Percentiles rank a stretch among this genome's conserved stretches.
Evolutionary conservation across 2,797 vertebrate species (phyloP).

Genomic region (Acomys russatus): DNA sequence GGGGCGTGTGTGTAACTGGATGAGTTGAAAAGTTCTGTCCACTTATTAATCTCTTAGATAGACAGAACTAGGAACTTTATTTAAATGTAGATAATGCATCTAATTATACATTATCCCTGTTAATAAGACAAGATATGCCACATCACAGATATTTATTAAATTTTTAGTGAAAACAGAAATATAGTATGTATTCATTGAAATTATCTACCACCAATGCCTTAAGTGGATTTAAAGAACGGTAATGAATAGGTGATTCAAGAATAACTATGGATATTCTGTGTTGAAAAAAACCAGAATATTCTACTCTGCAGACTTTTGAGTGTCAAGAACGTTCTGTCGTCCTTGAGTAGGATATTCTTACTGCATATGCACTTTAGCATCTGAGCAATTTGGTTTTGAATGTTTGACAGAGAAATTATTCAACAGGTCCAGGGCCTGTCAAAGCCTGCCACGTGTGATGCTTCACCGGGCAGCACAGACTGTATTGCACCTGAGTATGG

Average conservation of each 20-base stretch:
- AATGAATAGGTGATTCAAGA: background rate
- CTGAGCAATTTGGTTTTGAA: slow-evolving; percentile 66
- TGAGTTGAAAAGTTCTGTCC: background rate
- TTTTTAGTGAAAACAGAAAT: background rate
- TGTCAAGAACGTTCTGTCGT: background rate
- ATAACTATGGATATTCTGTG: background rate
- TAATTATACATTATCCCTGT: background rate
- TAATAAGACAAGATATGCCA: background rate
- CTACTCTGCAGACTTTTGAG: slow-evolving; percentile 3
- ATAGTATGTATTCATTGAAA: background rate
- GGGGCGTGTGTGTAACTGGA: background rate
- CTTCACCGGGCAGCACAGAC: slow-evolving; percentile 63
- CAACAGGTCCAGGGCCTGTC: slow-evolving; percentile 69
- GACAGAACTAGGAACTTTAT: background rate
- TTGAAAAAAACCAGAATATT: background rate
- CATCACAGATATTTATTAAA: background rate
- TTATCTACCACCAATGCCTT: background rate
- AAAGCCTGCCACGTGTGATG: slow-evolving; percentile 54
- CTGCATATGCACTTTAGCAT: slow-evolving; percentile 59
- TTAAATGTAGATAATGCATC: background rate
- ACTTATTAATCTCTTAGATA: background rate
- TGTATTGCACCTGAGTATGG: slow-evolving; percentile 53
- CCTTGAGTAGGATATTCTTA: slow-evolving; percentile 24
- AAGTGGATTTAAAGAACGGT: background rate
- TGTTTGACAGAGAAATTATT: slow-evolving; percentile 75